Percentiles rank a stretch among this genome's conserved stretches.
Conservation (phyloP, 2,113 vertebrate species). For the Mormoops blainvillei region DNA sequence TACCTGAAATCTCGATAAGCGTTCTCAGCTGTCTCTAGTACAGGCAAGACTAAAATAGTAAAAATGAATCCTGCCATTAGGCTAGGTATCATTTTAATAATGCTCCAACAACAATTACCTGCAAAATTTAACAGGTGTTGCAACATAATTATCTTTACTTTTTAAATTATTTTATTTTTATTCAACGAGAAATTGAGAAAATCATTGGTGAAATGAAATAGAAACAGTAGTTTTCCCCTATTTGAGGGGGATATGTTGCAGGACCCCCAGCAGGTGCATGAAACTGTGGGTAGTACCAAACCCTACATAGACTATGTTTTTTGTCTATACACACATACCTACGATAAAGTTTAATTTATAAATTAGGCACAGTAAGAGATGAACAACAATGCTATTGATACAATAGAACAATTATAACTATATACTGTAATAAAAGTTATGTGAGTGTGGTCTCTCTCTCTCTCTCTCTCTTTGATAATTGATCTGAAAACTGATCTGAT, state of each 20-base stretch:
- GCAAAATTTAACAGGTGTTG: background rate
- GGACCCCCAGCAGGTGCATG: background rate
- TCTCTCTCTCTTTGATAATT: background rate
- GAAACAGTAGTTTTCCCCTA: background rate
- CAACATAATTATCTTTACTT: slow-evolving; percentile 34
- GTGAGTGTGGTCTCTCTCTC: background rate
- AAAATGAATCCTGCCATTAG: slow-evolving; percentile 17
- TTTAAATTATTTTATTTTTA: slow-evolving; percentile 33
- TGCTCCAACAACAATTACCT: slow-evolving; percentile 47
- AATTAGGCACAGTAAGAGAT: background rate
- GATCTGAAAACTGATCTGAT: background rate
- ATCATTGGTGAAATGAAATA: background rate
- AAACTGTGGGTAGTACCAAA: background rate
- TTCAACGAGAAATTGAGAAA: slow-evolving; percentile 46
- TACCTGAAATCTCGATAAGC: slow-evolving; percentile 45
- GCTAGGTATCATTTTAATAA: background rate
- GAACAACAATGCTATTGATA: background rate
- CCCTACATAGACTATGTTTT: background rate
- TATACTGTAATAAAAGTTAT: background rate
- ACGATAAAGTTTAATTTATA: background rate
- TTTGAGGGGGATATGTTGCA: background rate
- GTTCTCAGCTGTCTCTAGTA: slow-evolving; percentile 32
- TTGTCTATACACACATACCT: no score
- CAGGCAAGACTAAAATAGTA: slow-evolving; percentile 18
- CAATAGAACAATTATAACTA: background rate